Evolutionary conservation across 2,888 invertebrate species (phyloP), one percentile per base, ranked within the genome.

Genomic region (Aleiodes testaceus): DNA sequence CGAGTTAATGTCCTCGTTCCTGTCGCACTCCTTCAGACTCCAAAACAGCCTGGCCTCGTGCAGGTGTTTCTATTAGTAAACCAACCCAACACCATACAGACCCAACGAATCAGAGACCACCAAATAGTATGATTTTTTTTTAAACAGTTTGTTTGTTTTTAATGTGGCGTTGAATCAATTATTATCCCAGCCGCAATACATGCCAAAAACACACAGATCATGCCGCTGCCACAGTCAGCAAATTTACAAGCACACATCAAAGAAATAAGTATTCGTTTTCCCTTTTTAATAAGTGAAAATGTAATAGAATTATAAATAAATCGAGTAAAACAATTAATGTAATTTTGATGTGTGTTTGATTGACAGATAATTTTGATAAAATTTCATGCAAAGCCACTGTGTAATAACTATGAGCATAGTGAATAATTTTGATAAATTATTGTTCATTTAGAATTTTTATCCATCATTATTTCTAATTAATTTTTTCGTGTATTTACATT

Each of bases 41-140:
- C 90, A 90, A 88, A 88, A 90, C 78, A 90, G 89, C 87, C 89
- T 89, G 84, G 90, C 90, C 84, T 90, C 90, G 89, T 90, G 90
- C 89, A 90, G 90, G 87, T 90, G 90, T 90, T 90, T 90, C 90
- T 90, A 89, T 86, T 86, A 84, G 85, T 85, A 82, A 84, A 84
- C 79, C 83, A 84, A 87, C 85, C 87, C 86, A 80, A 75, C 77
- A 79, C 81, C 79, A 79, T 72, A 79, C 78, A 76, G 79, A 74
- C 74, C 80, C 77, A 78, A 77, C 73, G 66, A 80, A 80, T 80
- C 80, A 82, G 83, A 42, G 42, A 81, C 80, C 82, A 82, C 52
- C 55, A 81, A 79, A 79, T 82, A 81, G 78, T 80, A 59, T 42
- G 36, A 36, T 36, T 36, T 36, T 36, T 36, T 36, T 36, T 3